Evolutionary conservation across 2,113 vertebrate species (phyloP).

Genomic region (Colaptes auratus): DNA sequence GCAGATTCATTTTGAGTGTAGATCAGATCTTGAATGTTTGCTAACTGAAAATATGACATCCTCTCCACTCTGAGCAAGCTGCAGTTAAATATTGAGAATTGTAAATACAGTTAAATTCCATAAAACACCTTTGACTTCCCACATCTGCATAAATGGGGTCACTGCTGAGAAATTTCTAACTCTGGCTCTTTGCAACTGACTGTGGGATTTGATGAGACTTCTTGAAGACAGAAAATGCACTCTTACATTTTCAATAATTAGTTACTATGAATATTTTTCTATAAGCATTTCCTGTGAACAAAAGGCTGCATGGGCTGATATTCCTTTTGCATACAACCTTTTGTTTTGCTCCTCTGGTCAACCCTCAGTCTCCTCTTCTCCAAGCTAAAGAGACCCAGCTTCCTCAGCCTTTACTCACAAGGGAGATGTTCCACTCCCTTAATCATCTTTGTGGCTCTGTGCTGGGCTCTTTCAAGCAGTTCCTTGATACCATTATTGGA

Average conservation of each 20-base stretch:
- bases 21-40: not conserved
- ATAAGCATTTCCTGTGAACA: not conserved
- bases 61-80: not conserved
- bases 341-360: not conserved
- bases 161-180: not conserved
- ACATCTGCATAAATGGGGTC: not conserved
- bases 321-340: not conserved
- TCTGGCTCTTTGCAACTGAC: not conserved
- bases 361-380: no score
- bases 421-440: no score
- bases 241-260: not conserved
- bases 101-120: not conserved
- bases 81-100: not conserved
- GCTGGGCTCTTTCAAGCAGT: no score
- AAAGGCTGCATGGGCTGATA: not conserved
- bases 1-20: not conserved
- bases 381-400: no score
- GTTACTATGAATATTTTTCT: not conserved
- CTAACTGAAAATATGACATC: not conserved
- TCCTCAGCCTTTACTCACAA: no score
- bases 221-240: not conserved
- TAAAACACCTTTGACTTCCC: not conserved
- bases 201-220: not conserved
- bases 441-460: no score
- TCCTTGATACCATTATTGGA: no score